These are phyloP conservation scores for Chloropsis cyanopogon DNA, from an alignment of 2,113 vertebrate genomes.

Conservation along the genomic window DNA sequence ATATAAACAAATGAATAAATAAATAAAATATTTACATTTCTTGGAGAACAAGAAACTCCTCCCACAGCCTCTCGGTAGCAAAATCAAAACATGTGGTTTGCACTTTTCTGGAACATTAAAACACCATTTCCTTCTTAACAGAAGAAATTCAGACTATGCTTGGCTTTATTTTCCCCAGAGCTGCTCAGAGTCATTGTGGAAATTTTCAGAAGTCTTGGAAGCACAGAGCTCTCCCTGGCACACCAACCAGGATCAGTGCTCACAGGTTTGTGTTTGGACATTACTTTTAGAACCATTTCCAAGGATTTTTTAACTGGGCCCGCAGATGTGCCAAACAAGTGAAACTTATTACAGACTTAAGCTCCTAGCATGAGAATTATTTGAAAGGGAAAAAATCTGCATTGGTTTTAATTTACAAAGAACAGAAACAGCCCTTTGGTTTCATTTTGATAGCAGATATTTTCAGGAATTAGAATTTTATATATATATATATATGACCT, in stretches of 20 bases:
- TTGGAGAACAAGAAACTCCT: not conserved
- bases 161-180: not conserved
- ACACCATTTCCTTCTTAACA: not conserved
- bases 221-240: not conserved
- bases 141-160: not conserved
- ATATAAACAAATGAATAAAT: not conserved
- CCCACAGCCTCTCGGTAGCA: not conserved
- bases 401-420: not conserved
- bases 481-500: not conserved
- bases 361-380: not conserved
- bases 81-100: not conserved
- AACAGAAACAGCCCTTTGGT: not conserved
- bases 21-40: not conserved
- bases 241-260: not conserved
- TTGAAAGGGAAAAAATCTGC: not conserved
- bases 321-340: conserved; percentile 19
- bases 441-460: not conserved
- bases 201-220: conserved; percentile 17
- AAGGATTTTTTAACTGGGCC: conserved; percentile 2
- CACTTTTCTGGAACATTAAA: conserved; percentile 5
- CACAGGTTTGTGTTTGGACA: conserved; percentile 1
- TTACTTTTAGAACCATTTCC: conserved; percentile 20
- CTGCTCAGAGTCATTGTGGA: not conserved
- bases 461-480: not conserved
- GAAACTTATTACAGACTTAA: conserved; percentile 6